Conservation (phyloP, 2,797 vertebrate genomes). For the Phalloptychus januarius region DNA sequence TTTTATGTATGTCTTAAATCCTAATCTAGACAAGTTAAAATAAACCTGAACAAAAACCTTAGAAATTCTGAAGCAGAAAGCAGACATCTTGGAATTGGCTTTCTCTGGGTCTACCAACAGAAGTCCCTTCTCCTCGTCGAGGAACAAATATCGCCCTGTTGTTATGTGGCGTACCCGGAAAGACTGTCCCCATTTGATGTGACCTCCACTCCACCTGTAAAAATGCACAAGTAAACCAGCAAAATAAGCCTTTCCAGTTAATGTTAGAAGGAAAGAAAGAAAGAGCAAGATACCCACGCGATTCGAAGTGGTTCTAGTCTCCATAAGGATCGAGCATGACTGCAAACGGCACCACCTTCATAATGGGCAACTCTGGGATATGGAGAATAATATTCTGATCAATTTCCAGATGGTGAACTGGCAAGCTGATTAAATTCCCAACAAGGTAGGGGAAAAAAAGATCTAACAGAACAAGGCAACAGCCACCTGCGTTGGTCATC, state of each 20-base stretch:
- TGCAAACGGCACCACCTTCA: slow-evolving; percentile 91
- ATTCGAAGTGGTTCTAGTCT: slow-evolving; percentile 92
- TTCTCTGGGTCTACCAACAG: slow-evolving; percentile 88
- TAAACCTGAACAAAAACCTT: slow-evolving; percentile 80
- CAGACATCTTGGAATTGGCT: slow-evolving; percentile 88
- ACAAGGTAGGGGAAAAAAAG: neutral
- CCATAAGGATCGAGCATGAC: slow-evolving; percentile 93
- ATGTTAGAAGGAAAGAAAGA: neutral
- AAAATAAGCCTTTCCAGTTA: neutral
- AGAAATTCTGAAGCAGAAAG: slow-evolving; percentile 91
- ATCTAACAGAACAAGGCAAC: neutral
- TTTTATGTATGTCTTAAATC: neutral
- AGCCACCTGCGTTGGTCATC: slow-evolving; percentile 90
- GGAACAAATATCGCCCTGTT: slow-evolving; percentile 88
- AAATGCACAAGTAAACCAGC: slow-evolving; percentile 12
- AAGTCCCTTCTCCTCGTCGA: slow-evolving; percentile 91
- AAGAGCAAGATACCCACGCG: slow-evolving; percentile 72
- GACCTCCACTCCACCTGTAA: slow-evolving; percentile 90
- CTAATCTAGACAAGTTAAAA: neutral
- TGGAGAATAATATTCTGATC: neutral
- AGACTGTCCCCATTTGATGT: slow-evolving; percentile 93
- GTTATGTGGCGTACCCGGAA: slow-evolving; percentile 93
- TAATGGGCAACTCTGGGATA: slow-evolving; percentile 87
- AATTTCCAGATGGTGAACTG: neutral
- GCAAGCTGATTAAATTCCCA: neutral